Percentiles rank a stretch among this genome's conserved stretches.
phyloP scores from a whole-genome alignment of 2,113 vertebrate genomes.

The Emydura subglobosa region DNA sequence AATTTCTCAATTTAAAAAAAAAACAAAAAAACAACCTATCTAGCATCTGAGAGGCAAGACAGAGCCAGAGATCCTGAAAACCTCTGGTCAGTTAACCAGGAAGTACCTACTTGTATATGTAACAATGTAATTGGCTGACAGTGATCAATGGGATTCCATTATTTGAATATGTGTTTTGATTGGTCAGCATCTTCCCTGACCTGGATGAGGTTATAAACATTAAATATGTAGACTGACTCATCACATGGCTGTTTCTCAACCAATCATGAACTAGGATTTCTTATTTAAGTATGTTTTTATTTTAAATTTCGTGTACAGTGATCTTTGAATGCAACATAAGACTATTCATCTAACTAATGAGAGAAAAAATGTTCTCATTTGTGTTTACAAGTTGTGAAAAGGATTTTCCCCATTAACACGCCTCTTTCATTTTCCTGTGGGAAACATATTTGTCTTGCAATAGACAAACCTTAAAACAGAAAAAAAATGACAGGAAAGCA shows the following conservation, averaged over 20 bases:
- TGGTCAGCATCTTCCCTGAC: fast-evolving
- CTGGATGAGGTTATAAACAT: fast-evolving
- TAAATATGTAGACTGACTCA: not conserved
- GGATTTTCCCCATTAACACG: not conserved
- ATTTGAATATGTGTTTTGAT: fast-evolving
- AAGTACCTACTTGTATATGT: fast-evolving
- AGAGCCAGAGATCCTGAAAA: not conserved
- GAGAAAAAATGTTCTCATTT: not conserved
- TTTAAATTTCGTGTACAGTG: not conserved
- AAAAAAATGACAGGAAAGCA: not conserved
- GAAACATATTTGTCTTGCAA: not conserved
- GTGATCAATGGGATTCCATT: fast-evolving
- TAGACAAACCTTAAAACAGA: not conserved
- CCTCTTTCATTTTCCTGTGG: not conserved
- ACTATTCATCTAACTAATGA: not conserved
- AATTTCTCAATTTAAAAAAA: fast-evolving
- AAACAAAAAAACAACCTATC: too few species aligned
- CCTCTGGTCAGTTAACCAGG: not conserved
- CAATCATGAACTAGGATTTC: not conserved
- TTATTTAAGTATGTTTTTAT: not conserved
- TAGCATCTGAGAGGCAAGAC: not conserved
- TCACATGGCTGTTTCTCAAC: fast-evolving
- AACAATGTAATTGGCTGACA: fast-evolving
- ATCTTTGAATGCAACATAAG: not conserved
- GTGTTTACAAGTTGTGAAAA: not conserved